phyloP scores from a whole-genome alignment of 1,140 invertebrate species.

The Orussus abietinus region DNA sequence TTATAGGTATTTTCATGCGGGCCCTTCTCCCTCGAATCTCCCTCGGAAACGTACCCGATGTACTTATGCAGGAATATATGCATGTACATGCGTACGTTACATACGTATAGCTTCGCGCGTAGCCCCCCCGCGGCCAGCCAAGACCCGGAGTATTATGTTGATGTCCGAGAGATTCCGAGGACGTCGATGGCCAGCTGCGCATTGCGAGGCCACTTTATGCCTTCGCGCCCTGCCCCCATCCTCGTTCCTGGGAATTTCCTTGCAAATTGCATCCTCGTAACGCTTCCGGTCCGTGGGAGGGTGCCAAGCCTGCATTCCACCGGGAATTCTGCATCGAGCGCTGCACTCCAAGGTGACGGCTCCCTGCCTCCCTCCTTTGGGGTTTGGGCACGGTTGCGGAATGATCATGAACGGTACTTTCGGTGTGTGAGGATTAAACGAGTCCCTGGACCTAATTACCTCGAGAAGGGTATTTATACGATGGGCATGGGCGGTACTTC shows the following conservation, averaged over 20 bases:
- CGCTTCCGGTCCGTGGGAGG: no score
- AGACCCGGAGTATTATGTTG: slow-evolving; percentile 11
- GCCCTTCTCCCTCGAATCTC: slow-evolving; percentile 21
- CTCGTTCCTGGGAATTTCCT: slow-evolving; percentile 17
- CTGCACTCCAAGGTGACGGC: no score
- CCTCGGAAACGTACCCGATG: slow-evolving; percentile 31
- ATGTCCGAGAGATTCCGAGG: slow-evolving; percentile 4
- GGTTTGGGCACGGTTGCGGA: no score
- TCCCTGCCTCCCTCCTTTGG: no score
- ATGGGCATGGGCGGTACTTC: no score
- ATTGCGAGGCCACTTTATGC: slow-evolving; percentile 14
- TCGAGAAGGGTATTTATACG: no score
- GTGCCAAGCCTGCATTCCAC: no score
- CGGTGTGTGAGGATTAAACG: no score
- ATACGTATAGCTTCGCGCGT: slow-evolving; percentile 14
- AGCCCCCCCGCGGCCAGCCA: slow-evolving; percentile 5
- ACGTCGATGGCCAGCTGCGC: slow-evolving; percentile 15
- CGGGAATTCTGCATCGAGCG: no score
- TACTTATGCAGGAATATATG: slow-evolving; percentile 46
- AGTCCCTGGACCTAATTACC: no score
- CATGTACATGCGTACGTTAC: slow-evolving; percentile 33
- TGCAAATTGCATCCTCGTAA: slow-evolving; percentile 21
- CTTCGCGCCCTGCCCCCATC: slow-evolving; percentile 5
- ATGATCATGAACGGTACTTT: no score
- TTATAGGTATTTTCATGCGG: slow-evolving; percentile 44